A percentile compares a stretch with the other conserved stretches of the same genome.
Conservation (phyloP, 2,797 vertebrate genomes). For the Rhynchonycteris naso region DNA sequence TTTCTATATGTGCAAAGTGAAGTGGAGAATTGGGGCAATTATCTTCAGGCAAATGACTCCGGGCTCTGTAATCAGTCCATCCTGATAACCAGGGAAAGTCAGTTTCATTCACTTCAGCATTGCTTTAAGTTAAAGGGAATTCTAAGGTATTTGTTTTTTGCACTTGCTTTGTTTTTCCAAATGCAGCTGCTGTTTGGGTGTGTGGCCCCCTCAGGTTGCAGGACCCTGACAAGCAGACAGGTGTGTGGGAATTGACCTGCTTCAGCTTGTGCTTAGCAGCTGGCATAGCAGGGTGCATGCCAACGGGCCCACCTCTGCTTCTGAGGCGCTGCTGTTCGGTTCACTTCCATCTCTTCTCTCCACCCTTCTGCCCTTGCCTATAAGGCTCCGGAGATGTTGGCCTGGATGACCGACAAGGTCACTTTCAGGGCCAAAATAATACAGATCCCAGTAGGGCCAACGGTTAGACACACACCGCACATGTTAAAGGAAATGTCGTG, state of each 20-base stretch:
- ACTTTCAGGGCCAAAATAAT: no score
- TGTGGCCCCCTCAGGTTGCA: background rate
- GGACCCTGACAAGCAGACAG: background rate
- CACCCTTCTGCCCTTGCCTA: background rate
- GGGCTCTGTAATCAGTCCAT: slow-evolving; percentile 66
- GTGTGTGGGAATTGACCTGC: background rate
- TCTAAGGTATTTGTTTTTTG: slow-evolving; percentile 49
- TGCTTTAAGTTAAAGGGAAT: background rate
- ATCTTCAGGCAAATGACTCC: slow-evolving; percentile 68
- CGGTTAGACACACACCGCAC: accelerated
- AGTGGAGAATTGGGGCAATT: slow-evolving; percentile 74
- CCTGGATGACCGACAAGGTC: no score
- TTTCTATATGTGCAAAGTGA: slow-evolving; percentile 65
- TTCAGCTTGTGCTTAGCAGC: accelerated
- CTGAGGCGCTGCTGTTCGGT: accelerated
- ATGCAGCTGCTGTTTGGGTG: background rate
- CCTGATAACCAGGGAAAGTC: slow-evolving; percentile 31
- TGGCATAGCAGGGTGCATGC: background rate
- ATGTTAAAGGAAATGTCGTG: accelerated
- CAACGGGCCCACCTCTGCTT: background rate
- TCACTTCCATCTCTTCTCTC: background rate
- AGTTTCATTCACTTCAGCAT: background rate
- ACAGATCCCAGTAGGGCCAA: background rate
- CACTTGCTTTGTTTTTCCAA: slow-evolving; percentile 45
- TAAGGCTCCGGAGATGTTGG: background rate